Base-by-base conservation (phyloP, 2,113 vertebrate species). In the Calypte anna region DNA sequence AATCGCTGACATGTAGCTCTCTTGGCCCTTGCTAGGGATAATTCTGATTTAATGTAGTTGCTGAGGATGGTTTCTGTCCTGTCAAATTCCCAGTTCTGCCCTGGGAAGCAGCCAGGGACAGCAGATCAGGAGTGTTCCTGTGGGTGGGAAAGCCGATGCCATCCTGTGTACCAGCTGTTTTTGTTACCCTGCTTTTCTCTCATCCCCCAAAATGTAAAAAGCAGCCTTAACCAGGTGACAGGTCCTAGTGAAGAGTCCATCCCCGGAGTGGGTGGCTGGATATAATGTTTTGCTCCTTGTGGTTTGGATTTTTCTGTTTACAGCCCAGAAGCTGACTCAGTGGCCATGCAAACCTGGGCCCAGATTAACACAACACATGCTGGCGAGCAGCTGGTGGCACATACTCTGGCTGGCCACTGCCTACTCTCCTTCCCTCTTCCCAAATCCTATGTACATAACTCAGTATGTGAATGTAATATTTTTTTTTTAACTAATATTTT, bases 291-390 rank as follows among this genome's bases (percentile, higher is more conserved):
- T 73, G n/a, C 58, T 43, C 30, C 74, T 62, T 94, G 95, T 86
- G 72, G 77, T 90, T 92, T 90, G 36, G 55, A 28, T 62, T 62
- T 83, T 76, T 70, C 85, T 88, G 72, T 94, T 96, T 91, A 55
- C 79, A 91, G 91, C 91, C 74, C 96, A 96, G 96, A 86, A 97
- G 82, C 90, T 97, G 96, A 88, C 92, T 96, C 82, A 38, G 88
- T 92, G 96, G 82, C 70, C 18, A 3, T 87, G 92, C 81, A 95
- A 93, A 96, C 73, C 63, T 12, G 14, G 63, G 66, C 83, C 88
- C 19, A 20, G 82, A 28, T 57, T 16, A 33, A 72, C 36, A 19
- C 33, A 33, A 72, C 36, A 19, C 33, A 28, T 85, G 89, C 92
- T 53, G 43, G 14, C 9, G 6, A 93, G 82, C 84, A 95, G 91